phyloP scores from a whole-genome alignment of 2,888 invertebrate species.

The Drosophila antonietae region DNA sequence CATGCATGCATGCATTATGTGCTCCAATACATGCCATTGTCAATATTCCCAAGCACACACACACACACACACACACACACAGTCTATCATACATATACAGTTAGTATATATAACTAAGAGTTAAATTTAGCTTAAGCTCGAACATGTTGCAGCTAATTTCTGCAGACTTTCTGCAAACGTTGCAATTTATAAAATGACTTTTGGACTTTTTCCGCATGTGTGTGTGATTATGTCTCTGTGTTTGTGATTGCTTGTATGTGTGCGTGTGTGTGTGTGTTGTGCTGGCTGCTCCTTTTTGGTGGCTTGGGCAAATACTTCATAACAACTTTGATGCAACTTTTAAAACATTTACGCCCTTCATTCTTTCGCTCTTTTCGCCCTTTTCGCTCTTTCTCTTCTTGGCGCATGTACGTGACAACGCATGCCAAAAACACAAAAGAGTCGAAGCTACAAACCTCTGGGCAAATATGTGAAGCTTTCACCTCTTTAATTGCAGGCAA shows the following conservation, averaged over 20 bases:
- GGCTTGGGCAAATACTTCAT: slow-evolving; percentile 63
- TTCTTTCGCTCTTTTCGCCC: not conserved
- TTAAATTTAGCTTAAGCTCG: slow-evolving; percentile 38
- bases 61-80: not conserved
- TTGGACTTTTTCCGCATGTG: slow-evolving; percentile 24
- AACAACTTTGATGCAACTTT: slow-evolving; percentile 78
- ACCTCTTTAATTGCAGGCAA: slow-evolving; percentile 73
- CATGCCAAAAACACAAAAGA: slow-evolving; percentile 66
- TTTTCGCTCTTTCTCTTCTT: slow-evolving; percentile 18
- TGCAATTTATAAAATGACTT: slow-evolving; percentile 63
- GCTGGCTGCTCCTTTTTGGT: slow-evolving; percentile 27
- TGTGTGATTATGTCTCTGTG: not conserved
- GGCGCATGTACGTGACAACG: slow-evolving; percentile 71
- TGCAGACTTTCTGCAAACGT: slow-evolving; percentile 51
- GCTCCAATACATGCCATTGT: slow-evolving; percentile 5
- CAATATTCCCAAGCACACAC: not conserved
- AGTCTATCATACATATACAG: not conserved
- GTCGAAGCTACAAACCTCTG: not conserved
- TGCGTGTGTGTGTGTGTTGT: slow-evolving; percentile 12
- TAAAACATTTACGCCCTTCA: slow-evolving; percentile 75
- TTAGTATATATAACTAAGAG: slow-evolving; percentile 17
- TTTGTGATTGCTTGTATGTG: not conserved
- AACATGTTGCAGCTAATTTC: slow-evolving; percentile 67
- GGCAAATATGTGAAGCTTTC: slow-evolving; percentile 29
- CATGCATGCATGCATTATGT: slow-evolving; percentile 7